phyloP scores from a whole-genome alignment of 2,113 vertebrate species.

The Cephalophus harveyi region DNA sequence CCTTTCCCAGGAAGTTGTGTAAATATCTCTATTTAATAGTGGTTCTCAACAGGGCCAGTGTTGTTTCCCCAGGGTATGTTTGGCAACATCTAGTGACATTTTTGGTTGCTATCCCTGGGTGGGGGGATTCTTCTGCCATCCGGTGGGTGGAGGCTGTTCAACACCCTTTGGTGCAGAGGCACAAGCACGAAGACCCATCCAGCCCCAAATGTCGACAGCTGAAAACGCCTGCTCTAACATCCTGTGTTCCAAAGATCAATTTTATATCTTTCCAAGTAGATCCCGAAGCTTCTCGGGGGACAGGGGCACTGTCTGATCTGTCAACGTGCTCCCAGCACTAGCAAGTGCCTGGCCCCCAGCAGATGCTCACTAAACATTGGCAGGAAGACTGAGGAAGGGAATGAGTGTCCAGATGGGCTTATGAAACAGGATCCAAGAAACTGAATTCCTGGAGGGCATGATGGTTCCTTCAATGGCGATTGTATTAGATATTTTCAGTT shows the following conservation, averaged over 20 bases:
- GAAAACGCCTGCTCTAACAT: neutral
- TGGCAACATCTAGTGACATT: neutral
- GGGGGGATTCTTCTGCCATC: neutral
- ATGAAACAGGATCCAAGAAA: neutral
- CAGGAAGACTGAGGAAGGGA: constrained; percentile 14
- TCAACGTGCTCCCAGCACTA: neutral
- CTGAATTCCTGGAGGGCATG: neutral
- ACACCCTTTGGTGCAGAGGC: neutral
- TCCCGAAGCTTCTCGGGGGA: neutral
- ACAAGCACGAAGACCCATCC: neutral
- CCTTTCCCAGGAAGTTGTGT: neutral
- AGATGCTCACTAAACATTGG: constrained; percentile 48
- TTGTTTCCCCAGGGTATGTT: neutral
- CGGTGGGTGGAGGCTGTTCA: neutral
- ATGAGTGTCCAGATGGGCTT: neutral
- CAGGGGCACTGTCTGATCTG: neutral
- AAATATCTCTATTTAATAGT: neutral
- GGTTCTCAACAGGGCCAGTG: neutral
- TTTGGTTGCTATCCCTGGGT: neutral
- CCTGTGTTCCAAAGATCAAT: neutral
- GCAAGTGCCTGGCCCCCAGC: constrained; percentile 31
- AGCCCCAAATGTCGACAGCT: neutral
- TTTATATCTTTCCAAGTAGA: neutral
- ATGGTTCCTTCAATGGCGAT: neutral
- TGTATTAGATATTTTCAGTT: constrained; percentile 23